phyloP scores from a whole-genome alignment of 2,888 invertebrate genomes.

The Rutpela maculata region DNA sequence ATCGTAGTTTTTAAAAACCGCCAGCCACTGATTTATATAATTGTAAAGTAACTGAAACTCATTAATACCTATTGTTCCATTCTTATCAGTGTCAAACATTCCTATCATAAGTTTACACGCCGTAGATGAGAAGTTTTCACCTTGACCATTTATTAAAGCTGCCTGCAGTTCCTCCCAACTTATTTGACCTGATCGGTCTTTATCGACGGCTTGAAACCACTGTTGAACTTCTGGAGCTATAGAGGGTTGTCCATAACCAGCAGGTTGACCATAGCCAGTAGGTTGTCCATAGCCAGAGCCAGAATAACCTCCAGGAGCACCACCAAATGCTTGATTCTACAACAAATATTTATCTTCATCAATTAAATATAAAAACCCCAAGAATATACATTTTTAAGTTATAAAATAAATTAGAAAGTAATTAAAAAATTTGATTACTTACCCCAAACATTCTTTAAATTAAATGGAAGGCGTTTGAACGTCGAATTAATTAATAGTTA shows the following conservation, averaged over 20 bases:
- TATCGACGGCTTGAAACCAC: conserved; percentile 90
- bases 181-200: conserved; percentile 89
- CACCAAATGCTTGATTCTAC: conserved; percentile 41
- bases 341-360: neutral
- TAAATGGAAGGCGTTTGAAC: too few relatives aligned
- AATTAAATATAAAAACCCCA: neutral
- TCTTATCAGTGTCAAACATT: conserved; percentile 91
- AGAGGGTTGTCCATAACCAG: conserved; percentile 63
- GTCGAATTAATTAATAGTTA: too few relatives aligned
- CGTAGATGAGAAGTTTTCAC: conserved; percentile 87
- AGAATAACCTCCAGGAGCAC: conserved; percentile 30
- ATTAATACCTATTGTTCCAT: conserved; percentile 88
- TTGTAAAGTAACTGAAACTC: conserved; percentile 92
- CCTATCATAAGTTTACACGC: conserved; percentile 93
- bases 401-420: neutral
- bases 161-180: conserved; percentile 84
- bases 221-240: conserved; percentile 85
- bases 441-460: conserved; percentile 23
- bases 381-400: neutral
- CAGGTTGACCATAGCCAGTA: too few relatives aligned
- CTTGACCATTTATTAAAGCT: conserved; percentile 91
- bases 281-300: conserved; percentile 60
- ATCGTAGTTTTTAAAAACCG: conserved; percentile 90
- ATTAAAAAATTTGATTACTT: neutral
- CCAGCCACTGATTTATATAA: conserved; percentile 92